Base-by-base conservation (phyloP, 2,888 invertebrate species). In the Tetragonisca angustula region DNA sequence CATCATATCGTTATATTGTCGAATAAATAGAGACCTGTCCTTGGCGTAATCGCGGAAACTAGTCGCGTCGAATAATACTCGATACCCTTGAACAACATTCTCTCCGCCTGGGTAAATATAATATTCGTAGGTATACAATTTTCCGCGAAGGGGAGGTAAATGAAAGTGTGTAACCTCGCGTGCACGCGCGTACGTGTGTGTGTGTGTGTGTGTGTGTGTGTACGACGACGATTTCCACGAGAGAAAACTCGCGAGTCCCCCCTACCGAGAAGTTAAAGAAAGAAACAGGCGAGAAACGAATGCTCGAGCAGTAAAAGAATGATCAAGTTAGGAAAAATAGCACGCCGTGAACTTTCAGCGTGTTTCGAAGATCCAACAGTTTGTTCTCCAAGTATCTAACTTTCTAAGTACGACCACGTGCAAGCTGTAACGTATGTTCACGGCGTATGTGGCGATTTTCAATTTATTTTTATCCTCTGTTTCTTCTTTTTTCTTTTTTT, bases 301-400 rank as follows among this genome's bases (percentile, higher is more conserved):
- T 67, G 32, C 24, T 62, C 62, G 56, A 27, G 27, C 56, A 21
- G 50, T 43, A 59, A 73, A 17, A 19, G 70, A 73, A 73, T 74
- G 73, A 81, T 81, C 73, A 27, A 70, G 83, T 77, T 71, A 74
- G 32, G 73, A 76, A 70, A 77, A 73, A 81, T 11, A 43, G 43
- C 70, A 74, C 68, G 62, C 72, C 64, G 69, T 73, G 64, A 76
- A 76, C 64, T 56, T 36, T 13, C 11, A 13, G n/a, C 64, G 73
- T 52, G 43, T 67, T 74, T 49, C 59, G 3, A 62, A 67, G 56
- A 82, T 62, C 68, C 62, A 62, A 5, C 67, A 21, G 72, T 56
- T 19, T 65, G 71, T 56, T 77, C 62, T 76, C 49, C 64, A 49
- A 49, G 64, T 68, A 75, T 19, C 52, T 54, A 78, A 70, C n/a